Percentiles rank a stretch among this genome's conserved stretches.
Conservation (phyloP, 1,140 invertebrate genomes). For the Mycetomoellerius zeteki region DNA sequence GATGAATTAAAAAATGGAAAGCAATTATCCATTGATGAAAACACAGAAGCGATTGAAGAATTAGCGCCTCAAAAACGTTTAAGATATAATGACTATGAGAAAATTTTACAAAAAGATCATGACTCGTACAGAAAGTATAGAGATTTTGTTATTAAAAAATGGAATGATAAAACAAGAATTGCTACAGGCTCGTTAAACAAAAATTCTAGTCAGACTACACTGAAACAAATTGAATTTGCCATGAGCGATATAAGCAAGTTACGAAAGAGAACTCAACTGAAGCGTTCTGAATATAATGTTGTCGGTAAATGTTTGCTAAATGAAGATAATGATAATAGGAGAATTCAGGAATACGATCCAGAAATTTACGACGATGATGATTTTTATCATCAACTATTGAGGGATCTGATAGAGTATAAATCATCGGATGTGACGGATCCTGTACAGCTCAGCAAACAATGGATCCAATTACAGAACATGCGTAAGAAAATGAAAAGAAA, state of each 20-base stretch:
- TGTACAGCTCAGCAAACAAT: slow-evolving; percentile 93
- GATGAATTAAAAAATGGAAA: slow-evolving; percentile 85
- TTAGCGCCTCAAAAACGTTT: slow-evolving; percentile 87
- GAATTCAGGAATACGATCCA: slow-evolving; percentile 90
- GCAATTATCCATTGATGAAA: slow-evolving; percentile 81
- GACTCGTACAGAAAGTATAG: slow-evolving; percentile 91
- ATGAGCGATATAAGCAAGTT: slow-evolving; percentile 93
- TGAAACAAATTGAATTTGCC: slow-evolving; percentile 96
- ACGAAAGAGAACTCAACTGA: slow-evolving; percentile 93
- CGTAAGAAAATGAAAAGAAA: slow-evolving; percentile 96
- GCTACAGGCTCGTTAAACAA: slow-evolving; percentile 88
- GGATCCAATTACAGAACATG: slow-evolving; percentile 96
- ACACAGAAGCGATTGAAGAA: slow-evolving; percentile 82
- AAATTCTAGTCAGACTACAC: slow-evolving; percentile 91
- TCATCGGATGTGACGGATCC: slow-evolving; percentile 94
- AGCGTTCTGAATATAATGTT: slow-evolving; percentile 92
- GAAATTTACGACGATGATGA: slow-evolving; percentile 99
- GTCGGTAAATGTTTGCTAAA: slow-evolving; percentile 88
- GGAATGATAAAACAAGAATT: slow-evolving; percentile 96
- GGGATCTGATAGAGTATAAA: slow-evolving; percentile 97
- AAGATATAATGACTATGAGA: slow-evolving; percentile 89
- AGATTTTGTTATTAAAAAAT: slow-evolving; percentile 94
- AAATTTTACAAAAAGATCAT: slow-evolving; percentile 89
- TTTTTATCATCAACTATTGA: slow-evolving; percentile 97
- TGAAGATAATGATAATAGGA: slow-evolving; percentile 83